A percentile compares a stretch with the other conserved stretches of the same genome.
These are phyloP conservation scores for Aelia acuminata DNA, from an alignment of 2,888 invertebrate genomes.

Conservation along the genomic window DNA sequence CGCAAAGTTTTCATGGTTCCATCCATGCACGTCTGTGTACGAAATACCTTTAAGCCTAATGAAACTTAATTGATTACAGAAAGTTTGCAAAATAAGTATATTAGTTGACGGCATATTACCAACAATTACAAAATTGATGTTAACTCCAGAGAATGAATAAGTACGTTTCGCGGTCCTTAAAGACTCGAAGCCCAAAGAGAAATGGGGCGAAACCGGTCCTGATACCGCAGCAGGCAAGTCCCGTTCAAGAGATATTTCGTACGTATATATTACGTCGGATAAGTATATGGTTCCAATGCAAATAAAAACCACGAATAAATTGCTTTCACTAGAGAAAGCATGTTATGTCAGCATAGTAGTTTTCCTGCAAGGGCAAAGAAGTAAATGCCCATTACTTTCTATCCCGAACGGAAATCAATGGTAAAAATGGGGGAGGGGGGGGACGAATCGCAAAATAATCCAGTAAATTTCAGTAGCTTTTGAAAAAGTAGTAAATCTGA, in stretches of 20 bases:
- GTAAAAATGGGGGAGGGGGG: too few species aligned
- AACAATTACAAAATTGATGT: neutral
- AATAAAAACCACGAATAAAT: conserved; percentile 25
- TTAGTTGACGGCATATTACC: neutral
- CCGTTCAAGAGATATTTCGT: neutral
- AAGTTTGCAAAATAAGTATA: neutral
- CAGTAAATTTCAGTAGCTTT: too few species aligned
- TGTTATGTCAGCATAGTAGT: neutral
- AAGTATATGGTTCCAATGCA: neutral
- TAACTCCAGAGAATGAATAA: neutral
- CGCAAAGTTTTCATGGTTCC: too few species aligned
- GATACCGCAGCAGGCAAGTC: neutral
- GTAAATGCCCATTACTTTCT: neutral
- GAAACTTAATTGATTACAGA: neutral
- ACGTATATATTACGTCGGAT: neutral
- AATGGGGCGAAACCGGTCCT: neutral
- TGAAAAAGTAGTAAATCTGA: too few species aligned
- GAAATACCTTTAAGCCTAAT: too few species aligned
- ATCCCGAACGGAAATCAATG: neutral
- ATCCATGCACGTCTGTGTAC: too few species aligned
- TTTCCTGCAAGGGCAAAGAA: neutral
- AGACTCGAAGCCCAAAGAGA: neutral
- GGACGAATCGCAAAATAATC: too few species aligned
- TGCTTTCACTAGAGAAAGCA: conserved; percentile 30
- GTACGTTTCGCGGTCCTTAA: neutral